Conservation (phyloP, 2,113 vertebrate species). For the Rhea americana region DNA sequence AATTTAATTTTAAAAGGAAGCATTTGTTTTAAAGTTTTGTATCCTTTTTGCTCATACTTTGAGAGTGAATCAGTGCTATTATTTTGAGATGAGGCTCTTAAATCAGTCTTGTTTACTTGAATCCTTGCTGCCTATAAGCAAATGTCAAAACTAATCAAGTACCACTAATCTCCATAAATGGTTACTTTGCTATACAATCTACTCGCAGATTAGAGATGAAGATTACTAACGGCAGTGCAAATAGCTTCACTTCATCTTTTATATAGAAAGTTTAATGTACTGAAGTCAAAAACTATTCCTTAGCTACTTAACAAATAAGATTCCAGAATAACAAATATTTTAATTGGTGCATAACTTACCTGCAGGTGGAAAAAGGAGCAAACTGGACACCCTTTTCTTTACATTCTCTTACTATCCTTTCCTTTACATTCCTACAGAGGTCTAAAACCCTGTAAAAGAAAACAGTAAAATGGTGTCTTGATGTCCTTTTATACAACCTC, state of each 20-base stretch:
- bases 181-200: slow-evolving; percentile 34
- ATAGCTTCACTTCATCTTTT: background rate
- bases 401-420: slow-evolving; percentile 91
- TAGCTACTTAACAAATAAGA: background rate
- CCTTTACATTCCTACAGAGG: slow-evolving; percentile 96
- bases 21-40: background rate
- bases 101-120: slow-evolving; percentile 78
- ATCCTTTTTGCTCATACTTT: slow-evolving; percentile 5
- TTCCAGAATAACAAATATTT: background rate
- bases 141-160: slow-evolving; percentile 76
- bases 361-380: slow-evolving; percentile 91
- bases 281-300: background rate
- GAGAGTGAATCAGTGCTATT: slow-evolving; percentile 60
- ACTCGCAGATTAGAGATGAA: slow-evolving; percentile 3
- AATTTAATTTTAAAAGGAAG: background rate
- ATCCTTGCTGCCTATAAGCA: slow-evolving; percentile 26
- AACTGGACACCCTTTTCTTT: slow-evolving; percentile 97
- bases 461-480: background rate
- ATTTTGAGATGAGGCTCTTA: slow-evolving; percentile 74
- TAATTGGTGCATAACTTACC: slow-evolving; percentile 76
- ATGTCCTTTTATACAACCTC: background rate
- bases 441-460: slow-evolving; percentile 88
- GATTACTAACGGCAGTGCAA: background rate
- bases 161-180: slow-evolving; percentile 62
- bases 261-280: background rate